Conservation (phyloP, 2,888 invertebrate species). For the Drosophila ezoana region DNA sequence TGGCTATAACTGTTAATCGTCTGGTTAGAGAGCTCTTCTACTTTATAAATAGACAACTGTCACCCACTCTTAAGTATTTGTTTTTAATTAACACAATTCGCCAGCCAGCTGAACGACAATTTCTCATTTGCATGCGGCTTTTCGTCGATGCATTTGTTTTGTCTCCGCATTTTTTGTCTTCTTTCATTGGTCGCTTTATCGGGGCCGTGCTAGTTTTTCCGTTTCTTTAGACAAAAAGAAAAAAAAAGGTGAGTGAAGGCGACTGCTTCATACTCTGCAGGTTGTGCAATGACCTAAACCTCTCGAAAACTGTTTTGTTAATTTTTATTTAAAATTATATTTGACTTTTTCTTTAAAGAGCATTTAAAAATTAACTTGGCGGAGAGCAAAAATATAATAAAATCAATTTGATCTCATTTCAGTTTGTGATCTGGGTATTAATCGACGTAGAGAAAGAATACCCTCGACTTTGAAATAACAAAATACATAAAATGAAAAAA, state of each 20-base stretch:
- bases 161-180: conserved; percentile 18
- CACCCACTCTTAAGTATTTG: conserved; percentile 45
- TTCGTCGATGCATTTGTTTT: conserved; percentile 51
- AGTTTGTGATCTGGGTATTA: not conserved
- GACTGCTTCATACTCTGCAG: not conserved
- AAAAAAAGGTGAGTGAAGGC: not conserved
- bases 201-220: conserved; percentile 60
- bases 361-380: too few species aligned
- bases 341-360: too few species aligned
- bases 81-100: conserved; percentile 64
- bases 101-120: conserved; percentile 39
- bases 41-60: conserved; percentile 65
- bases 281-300: too few species aligned
- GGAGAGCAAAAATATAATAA: too few species aligned
- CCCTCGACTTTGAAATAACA: conserved; percentile 6
- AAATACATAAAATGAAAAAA: not conserved
- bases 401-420: not conserved
- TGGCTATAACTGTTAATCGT: conserved; percentile 9
- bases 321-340: too few species aligned
- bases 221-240: conserved; percentile 1
- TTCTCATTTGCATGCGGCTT: conserved; percentile 48
- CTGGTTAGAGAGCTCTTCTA: not conserved
- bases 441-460: conserved; percentile 1
- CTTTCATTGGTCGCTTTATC: conserved; percentile 35
- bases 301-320: too few species aligned